Base-by-base conservation (phyloP, 2,113 vertebrate species). In the Oryzias javanicus region DNA sequence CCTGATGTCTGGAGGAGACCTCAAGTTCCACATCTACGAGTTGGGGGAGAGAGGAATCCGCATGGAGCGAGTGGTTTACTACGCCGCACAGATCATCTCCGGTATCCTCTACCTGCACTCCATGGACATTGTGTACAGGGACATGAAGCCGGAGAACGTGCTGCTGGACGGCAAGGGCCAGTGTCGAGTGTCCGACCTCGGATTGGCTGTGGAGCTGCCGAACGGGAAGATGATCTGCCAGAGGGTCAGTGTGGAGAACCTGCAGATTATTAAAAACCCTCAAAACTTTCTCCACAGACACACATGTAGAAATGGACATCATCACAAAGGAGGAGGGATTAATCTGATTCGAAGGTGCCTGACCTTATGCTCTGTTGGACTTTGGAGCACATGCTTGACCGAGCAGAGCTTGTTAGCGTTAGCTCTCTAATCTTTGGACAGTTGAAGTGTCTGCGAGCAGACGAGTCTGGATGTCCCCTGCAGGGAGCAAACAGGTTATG, bases 131-230 rank as follows among this genome's bases (percentile, higher is more conserved):
- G 29, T 97, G 45, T 97, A 94, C 67, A 86, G 94, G n/a, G 96
- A 97, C 67, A 92, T 96, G 94, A 98, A 97, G 89, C 95, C 97
- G 0, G 94, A 98, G 82, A 97, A 98, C 0, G 93, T 96, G 24
- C 92, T 99, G 10, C 86, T 98, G 70, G 95, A 98, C 22, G 90
- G 92, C 69, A 84, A 80, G 0, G 96, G 96, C 47, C 92, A 96
- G 60, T 98, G 95, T 73, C 92, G 94, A 14, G 89, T 98, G 7
- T 98, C 95, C 0, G 94, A 97, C 81, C 90, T 98, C 18, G 97
- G 95, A 45, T 78, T 98, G 82, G 95, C 96, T 1, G 91, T 98
- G 67, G 85, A 90, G 88, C 74, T 96, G 66, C 90, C 79, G 55
- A 90, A 91, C 0, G 93, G 86, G 20, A 93, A 94, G 85, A 78